Percentiles rank a stretch among this genome's conserved stretches.
These are phyloP conservation scores for Steinernema scapterisci DNA, from an alignment of 2,888 invertebrate genomes.

Conservation along the genomic window DNA sequence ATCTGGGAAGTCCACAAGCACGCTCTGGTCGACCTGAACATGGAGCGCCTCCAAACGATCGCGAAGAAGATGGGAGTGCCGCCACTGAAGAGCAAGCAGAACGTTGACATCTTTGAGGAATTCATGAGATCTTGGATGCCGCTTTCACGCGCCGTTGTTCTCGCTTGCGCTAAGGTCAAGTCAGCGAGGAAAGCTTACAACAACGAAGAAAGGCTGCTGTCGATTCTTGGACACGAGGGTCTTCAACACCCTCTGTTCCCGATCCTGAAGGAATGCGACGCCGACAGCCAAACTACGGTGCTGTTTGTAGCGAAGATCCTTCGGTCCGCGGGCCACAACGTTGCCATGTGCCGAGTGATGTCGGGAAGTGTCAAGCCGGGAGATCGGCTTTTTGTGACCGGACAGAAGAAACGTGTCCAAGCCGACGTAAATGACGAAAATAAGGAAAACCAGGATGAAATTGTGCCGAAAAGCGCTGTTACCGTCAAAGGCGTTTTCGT, in stretches of 20 bases:
- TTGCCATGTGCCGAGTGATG: slow-evolving; percentile 58
- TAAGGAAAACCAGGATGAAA: slow-evolving; percentile 16
- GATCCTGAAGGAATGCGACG: slow-evolving; percentile 74
- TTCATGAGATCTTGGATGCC: slow-evolving; percentile 64
- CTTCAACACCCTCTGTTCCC: slow-evolving; percentile 74
- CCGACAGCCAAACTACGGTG: slow-evolving; percentile 69
- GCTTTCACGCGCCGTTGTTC: slow-evolving; percentile 55
- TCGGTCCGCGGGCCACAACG: slow-evolving; percentile 41
- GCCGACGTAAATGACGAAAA: slow-evolving; percentile 8
- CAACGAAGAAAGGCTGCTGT: slow-evolving; percentile 30
- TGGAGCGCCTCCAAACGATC: slow-evolving; percentile 48
- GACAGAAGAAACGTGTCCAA: not conserved
- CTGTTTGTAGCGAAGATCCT: slow-evolving; percentile 60
- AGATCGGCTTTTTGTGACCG: slow-evolving; percentile 7
- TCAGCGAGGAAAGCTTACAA: slow-evolving; percentile 44
- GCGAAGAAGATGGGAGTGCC: slow-evolving; percentile 50
- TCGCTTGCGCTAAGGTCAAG: slow-evolving; percentile 51
- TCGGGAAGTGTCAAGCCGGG: slow-evolving; percentile 52
- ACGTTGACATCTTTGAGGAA: slow-evolving; percentile 63
- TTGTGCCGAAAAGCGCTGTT: slow-evolving; percentile 38
- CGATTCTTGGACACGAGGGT: slow-evolving; percentile 71
- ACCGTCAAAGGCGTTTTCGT: slow-evolving; percentile 80
- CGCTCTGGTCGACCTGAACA: slow-evolving; percentile 51
- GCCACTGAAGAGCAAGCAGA: slow-evolving; percentile 48
- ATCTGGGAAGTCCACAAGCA: slow-evolving; percentile 62